Conservation (phyloP, 2,888 invertebrate genomes). For the Aricia artaxerxes region DNA sequence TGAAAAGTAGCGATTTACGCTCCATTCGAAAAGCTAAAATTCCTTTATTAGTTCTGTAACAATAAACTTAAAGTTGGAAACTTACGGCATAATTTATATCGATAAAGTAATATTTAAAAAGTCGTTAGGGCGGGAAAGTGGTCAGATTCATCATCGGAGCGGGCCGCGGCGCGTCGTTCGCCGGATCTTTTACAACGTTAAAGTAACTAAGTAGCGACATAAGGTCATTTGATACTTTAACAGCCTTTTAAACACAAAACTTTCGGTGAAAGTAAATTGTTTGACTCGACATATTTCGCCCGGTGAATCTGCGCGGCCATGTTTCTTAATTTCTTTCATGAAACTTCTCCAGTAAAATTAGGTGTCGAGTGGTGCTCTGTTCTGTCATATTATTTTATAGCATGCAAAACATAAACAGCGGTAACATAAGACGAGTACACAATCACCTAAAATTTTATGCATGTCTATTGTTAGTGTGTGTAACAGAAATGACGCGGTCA, state of each 20-base stretch:
- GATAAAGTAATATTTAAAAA: conserved; percentile 25
- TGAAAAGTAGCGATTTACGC: background rate
- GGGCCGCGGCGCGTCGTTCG: background rate
- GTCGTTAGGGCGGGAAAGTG: conserved; percentile 20
- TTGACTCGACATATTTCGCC: conserved; percentile 8
- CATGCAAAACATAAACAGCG: too few species aligned
- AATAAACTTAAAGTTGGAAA: conserved; percentile 14
- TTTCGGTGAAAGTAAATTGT: conserved; percentile 23
- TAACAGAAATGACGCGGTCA: background rate
- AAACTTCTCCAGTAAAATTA: background rate
- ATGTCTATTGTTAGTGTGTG: background rate
- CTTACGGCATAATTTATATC: conserved; percentile 26
- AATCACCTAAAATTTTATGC: background rate
- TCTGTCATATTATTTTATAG: too few species aligned
- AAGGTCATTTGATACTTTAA: conserved; percentile 22
- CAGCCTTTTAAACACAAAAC: conserved; percentile 23
- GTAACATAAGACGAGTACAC: background rate
- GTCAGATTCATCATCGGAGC: conserved; percentile 7
- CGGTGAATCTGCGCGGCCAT: background rate
- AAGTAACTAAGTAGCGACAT: conserved; percentile 28
- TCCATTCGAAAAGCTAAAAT: background rate
- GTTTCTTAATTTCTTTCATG: conserved; percentile 15
- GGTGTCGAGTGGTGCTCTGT: background rate
- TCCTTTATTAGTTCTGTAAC: conserved; percentile 1
- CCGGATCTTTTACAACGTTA: conserved; percentile 23